Percentiles rank a stretch among this genome's conserved stretches.
These are phyloP conservation scores for Muntiacus reevesi DNA, from an alignment of 2,113 vertebrate species.

Conservation along the genomic window DNA sequence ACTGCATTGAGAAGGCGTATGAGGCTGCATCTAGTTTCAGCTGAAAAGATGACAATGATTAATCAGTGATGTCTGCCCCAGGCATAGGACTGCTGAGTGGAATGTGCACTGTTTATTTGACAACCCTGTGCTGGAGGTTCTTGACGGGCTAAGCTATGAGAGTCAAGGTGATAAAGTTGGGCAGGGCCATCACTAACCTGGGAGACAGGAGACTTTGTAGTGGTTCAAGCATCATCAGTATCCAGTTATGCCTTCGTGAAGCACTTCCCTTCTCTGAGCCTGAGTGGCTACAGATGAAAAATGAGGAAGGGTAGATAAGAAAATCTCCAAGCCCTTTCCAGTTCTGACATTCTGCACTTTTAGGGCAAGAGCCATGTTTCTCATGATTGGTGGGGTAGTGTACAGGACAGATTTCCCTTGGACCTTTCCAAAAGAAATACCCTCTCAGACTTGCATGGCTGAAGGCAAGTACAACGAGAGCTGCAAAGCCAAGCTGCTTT, in stretches of 20 bases:
- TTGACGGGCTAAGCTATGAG: not conserved
- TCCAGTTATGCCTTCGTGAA: not conserved
- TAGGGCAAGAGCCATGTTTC: not conserved
- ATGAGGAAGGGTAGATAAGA: not conserved
- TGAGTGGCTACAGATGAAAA: not conserved
- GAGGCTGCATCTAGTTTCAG: not conserved
- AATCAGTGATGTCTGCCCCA: slow-evolving; percentile 16
- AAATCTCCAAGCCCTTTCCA: not conserved
- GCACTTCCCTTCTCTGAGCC: not conserved
- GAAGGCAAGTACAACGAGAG: not conserved
- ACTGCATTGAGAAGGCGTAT: not conserved
- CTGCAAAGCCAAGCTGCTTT: not conserved
- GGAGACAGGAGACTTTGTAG: not conserved
- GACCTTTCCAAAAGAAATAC: not conserved
- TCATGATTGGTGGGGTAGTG: not conserved
- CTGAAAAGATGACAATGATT: not conserved
- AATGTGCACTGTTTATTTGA: not conserved
- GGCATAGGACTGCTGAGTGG: not conserved
- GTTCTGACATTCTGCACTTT: not conserved
- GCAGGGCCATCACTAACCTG: not conserved
- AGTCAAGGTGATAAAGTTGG: not conserved
- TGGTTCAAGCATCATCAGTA: not conserved
- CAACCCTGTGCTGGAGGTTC: not conserved
- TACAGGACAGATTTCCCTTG: not conserved
- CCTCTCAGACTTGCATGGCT: no score